Conservation (phyloP, 2,888 invertebrate genomes). For the Nomada fucata region DNA sequence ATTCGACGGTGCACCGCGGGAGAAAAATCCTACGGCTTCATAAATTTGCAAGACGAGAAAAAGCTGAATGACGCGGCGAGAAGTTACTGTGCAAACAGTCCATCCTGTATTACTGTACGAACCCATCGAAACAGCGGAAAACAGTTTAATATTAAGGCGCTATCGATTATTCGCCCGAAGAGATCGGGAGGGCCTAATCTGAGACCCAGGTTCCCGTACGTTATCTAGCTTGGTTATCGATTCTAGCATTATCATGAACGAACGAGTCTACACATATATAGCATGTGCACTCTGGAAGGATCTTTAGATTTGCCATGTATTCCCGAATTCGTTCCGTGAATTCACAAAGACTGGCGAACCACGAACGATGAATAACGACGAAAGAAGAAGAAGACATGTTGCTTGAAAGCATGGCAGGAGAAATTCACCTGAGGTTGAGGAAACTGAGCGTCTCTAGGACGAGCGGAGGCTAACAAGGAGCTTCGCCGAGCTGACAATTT, state of each 20-base stretch:
- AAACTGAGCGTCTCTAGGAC: too few species aligned
- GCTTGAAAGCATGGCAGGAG: background rate
- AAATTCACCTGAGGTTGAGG: background rate
- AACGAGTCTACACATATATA: background rate
- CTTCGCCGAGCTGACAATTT: too few species aligned
- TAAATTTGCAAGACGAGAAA: background rate
- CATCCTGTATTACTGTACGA: background rate
- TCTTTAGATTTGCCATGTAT: conserved; percentile 1
- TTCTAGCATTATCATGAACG: conserved; percentile 17
- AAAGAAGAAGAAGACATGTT: background rate
- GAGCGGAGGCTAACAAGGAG: too few species aligned
- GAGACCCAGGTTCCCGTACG: background rate
- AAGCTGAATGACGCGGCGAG: background rate
- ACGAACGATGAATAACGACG: background rate
- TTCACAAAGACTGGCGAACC: background rate
- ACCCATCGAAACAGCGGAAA: background rate
- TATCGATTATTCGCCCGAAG: conserved; percentile 28
- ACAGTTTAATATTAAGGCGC: conserved; percentile 26
- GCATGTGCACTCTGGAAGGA: background rate
- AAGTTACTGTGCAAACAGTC: background rate
- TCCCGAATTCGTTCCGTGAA: conserved; percentile 7
- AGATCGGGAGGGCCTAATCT: conserved; percentile 9
- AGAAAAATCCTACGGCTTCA: background rate
- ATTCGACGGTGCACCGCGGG: background rate
- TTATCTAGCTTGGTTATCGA: conserved; percentile 17